Percentiles rank a stretch among this genome's conserved stretches.
Evolutionary conservation across 1,140 invertebrate genomes (phyloP).

Genomic region (Drosophila pandora): DNA sequence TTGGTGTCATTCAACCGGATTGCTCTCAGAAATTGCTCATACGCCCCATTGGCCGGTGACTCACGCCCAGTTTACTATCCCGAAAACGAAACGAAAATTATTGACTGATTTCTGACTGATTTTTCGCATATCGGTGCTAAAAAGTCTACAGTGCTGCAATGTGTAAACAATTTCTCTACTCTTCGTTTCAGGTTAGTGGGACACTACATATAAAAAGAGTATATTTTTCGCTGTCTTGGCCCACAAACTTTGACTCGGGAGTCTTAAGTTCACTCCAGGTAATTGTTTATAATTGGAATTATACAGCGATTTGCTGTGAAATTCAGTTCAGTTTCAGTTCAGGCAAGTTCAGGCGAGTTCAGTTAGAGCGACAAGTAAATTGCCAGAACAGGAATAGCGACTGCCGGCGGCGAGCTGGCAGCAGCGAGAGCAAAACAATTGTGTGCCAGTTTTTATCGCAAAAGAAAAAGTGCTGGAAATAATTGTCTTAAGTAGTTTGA

Average conservation of each 20-base stretch:
- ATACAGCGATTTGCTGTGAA: conserved; percentile 72
- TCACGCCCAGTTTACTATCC: conserved; percentile 33
- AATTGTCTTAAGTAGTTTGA: conserved; percentile 79
- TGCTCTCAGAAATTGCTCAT: conserved; percentile 41
- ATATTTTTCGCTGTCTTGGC: conserved; percentile 11
- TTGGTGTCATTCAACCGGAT: conserved; percentile 62
- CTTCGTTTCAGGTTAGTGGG: conserved; percentile 69
- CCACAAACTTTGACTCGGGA: conserved; percentile 56
- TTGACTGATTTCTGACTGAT: conserved; percentile 16
- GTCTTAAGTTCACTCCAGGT: conserved; percentile 53
- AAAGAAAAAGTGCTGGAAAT: conserved; percentile 77
- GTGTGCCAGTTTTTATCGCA: conserved; percentile 59
- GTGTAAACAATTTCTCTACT: conserved; percentile 63
- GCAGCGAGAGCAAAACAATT: conserved; percentile 23
- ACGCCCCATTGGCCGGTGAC: conserved; percentile 29
- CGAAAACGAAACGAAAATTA: conserved; percentile 11
- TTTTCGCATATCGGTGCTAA: conserved; percentile 73
- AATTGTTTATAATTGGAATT: conserved; percentile 77
- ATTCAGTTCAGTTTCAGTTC: conserved; percentile 47
- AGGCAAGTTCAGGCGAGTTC: conserved; percentile 21
- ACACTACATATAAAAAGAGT: conserved; percentile 19
- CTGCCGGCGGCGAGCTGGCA: not conserved
- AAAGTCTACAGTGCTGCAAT: conserved; percentile 28
- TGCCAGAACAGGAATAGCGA: conserved; percentile 40
- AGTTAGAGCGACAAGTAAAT: conserved; percentile 50